phyloP scores from a whole-genome alignment of 2,888 invertebrate genomes.

The Lasioglossum zephyrum region DNA sequence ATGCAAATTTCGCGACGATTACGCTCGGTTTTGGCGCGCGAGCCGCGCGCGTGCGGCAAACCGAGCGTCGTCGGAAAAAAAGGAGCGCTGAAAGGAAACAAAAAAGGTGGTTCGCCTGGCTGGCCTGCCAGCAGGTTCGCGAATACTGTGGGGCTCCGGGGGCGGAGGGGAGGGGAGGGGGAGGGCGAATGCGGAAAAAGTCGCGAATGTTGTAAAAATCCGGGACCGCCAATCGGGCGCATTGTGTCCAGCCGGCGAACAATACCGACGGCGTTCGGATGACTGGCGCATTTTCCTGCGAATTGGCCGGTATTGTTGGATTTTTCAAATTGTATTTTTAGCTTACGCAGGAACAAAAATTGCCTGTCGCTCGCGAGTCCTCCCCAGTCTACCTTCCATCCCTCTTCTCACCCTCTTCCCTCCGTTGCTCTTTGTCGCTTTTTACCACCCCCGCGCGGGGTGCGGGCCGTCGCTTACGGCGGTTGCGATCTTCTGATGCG shows the following conservation, averaged over 20 bases:
- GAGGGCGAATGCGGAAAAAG: slow-evolving; percentile 67
- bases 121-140: slow-evolving; percentile 27
- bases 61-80: slow-evolving; percentile 59
- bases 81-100: slow-evolving; percentile 60
- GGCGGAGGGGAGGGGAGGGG: slow-evolving; percentile 14
- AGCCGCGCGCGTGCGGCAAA: slow-evolving; percentile 61
- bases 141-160: neutral
- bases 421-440: slow-evolving; percentile 17
- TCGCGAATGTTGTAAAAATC: slow-evolving; percentile 81
- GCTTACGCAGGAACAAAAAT: slow-evolving; percentile 67
- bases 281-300: slow-evolving; percentile 75
- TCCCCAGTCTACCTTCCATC: slow-evolving; percentile 34
- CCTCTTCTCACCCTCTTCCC: slow-evolving; percentile 10
- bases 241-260: slow-evolving; percentile 80
- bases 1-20: slow-evolving; percentile 83
- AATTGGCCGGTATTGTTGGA: slow-evolving; percentile 78
- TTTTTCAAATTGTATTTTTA: slow-evolving; percentile 78
- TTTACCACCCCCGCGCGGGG: slow-evolving; percentile 3
- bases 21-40: slow-evolving; percentile 70
- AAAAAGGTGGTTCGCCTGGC: slow-evolving; percentile 62
- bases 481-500: slow-evolving; percentile 41
- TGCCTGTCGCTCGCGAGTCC: slow-evolving; percentile 60
- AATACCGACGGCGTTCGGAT: slow-evolving; percentile 75
- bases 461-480: slow-evolving; percentile 35
- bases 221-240: slow-evolving; percentile 80